Conservation (phyloP, 2,113 vertebrate species). For the Pachycephala philippinensis region DNA sequence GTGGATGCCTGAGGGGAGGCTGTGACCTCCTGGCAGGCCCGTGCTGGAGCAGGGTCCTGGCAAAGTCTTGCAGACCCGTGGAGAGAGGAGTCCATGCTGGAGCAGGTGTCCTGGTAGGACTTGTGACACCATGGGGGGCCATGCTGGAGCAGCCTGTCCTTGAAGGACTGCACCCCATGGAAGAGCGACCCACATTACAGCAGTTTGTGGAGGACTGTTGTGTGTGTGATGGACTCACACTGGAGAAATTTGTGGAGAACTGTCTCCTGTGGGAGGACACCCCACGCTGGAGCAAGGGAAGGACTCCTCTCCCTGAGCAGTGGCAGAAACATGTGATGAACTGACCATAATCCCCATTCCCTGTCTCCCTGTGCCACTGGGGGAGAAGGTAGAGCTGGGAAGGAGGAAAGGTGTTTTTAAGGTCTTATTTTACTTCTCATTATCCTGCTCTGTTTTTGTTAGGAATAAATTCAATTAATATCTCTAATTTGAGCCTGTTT, state of each 20-base stretch:
- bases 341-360: neutral
- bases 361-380: rapidly evolving
- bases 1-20: neutral
- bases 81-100: neutral
- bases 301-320: neutral
- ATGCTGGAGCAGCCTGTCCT: neutral
- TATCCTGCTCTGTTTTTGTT: neutral
- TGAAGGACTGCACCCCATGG: neutral
- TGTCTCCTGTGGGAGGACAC: neutral
- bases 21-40: neutral
- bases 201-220: neutral
- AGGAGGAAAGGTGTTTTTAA: neutral
- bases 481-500: neutral
- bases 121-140: neutral
- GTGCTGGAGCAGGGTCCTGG: neutral
- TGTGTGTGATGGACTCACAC: neutral
- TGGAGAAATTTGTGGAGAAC: neutral
- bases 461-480: neutral
- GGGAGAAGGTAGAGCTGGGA: neutral
- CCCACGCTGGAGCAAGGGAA: neutral
- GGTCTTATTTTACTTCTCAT: neutral
- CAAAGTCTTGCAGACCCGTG: neutral
- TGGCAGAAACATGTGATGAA: neutral
- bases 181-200: neutral
- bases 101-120: neutral